Evolutionary conservation across 2,113 vertebrate species (phyloP), one percentile per base, ranked within the genome.

Genomic region (Entosphenus tridentatus): DNA sequence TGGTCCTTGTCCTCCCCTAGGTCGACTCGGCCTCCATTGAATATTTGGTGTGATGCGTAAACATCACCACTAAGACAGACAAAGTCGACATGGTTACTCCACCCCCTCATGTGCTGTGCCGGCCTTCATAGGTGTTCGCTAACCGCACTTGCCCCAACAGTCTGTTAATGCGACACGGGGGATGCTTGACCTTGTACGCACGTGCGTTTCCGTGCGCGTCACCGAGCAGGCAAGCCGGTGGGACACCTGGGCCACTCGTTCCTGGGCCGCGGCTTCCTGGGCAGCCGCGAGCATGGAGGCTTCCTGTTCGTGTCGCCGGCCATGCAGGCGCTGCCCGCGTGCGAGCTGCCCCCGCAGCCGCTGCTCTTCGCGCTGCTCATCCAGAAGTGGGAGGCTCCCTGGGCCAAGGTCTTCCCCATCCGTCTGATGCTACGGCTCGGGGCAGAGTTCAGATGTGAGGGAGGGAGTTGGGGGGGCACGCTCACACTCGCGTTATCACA

Each of bases 361-460:
- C 96, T 87, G 78, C 78, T 98, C 77, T 98, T 98, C 70, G 93
- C 87, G 59, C 83, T 98, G 79, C 86, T 98, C 71, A 84, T 98
- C 75, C 93, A 98, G 82, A 98, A 98, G 77, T 98, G 93, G 93
- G 93, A 98, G 79, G 95, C 92, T 57, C 93, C 93, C 68, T 98
- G 92, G 92, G 93, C 93, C 74, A 96, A 98, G 72, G 88, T 96
- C 69, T 98, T 98, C 80, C 93, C 93, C 72, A 89, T 98, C 69
- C 82, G 93, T 70, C 85, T 98, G 18, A 92, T 96, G 92, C 75
- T 98, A 77, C 84, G 92, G 57, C 85, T 98, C 54, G 93, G 93
- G 68, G 92, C 93, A 9, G 93, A 98, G 76, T 98, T 96, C 79
- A 79, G 92, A 79, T 83, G 93, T 98, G 78, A 95, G 93, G 85